Evolutionary conservation across 2,888 invertebrate genomes (phyloP).

Genomic region (Drosophila putrida): DNA sequence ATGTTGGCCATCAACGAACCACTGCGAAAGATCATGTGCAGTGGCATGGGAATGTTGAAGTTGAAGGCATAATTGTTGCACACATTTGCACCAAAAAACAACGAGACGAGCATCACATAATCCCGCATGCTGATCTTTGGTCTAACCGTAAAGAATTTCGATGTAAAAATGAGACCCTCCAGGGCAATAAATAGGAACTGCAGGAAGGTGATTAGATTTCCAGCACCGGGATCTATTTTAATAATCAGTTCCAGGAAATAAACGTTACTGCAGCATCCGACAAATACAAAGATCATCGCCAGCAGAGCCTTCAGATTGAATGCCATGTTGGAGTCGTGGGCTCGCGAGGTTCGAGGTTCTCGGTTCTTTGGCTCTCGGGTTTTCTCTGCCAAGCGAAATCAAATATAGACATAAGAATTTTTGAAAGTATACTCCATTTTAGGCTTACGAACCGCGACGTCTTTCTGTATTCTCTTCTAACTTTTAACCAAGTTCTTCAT

Average conservation of each 20-base stretch:
- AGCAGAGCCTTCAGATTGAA: slow-evolving; percentile 87
- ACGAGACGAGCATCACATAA: slow-evolving; percentile 92
- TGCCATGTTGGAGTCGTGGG: slow-evolving; percentile 41
- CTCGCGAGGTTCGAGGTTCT: too few species aligned
- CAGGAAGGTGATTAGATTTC: slow-evolving; percentile 97
- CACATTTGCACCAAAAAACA: slow-evolving; percentile 97
- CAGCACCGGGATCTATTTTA: slow-evolving; percentile 96
- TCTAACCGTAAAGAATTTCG: slow-evolving; percentile 92
- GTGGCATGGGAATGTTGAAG: slow-evolving; percentile 98
- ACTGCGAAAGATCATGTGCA: slow-evolving; percentile 99
- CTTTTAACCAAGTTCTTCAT: background rate
- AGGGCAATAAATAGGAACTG: slow-evolving; percentile 96
- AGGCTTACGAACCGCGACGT: background rate
- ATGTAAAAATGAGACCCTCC: slow-evolving; percentile 94
- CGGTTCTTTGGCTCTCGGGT: background rate
- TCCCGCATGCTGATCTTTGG: slow-evolving; percentile 91
- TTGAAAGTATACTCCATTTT: background rate
- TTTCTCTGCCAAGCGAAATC: background rate
- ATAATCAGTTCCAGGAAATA: slow-evolving; percentile 95
- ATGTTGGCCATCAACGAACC: slow-evolving; percentile 98
- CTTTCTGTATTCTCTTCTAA: background rate
- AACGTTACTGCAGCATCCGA: slow-evolving; percentile 95
- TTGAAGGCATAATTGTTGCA: slow-evolving; percentile 98
- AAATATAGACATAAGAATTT: background rate
- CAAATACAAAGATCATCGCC: slow-evolving; percentile 90